Evolutionary conservation across 53 echinoderm and acorn worm species (phyloP), one percentile per base, ranked within the genome.

Genomic region (Crossaster papposus): DNA sequence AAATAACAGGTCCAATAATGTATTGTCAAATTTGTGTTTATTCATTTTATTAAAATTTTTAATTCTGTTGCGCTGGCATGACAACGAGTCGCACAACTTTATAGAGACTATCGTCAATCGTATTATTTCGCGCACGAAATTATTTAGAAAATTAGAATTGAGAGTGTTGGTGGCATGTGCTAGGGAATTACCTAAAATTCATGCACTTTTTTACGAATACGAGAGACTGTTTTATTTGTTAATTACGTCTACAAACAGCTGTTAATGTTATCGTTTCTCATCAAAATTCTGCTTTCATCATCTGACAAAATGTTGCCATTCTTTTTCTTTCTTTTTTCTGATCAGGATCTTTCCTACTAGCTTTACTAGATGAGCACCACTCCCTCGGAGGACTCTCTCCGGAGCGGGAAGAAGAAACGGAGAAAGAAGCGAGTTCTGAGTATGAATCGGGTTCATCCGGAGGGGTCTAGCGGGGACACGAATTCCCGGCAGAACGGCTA

Each of bases 391-490:
- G 81, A 58, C 28, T 30, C 52, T 24, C 22, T 72, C 9, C 84
- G 84, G 4, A 14, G 23, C 32, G 84, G 84, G 32, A 70, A 71
- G 72, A 84, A 84, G 84, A 84, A 84, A 84, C 84, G 84, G 12
- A 65, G 38, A 20, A 71, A 72, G 51, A 84, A 71, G 54, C 44
- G 72, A 51, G 84, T 72, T 0, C 53, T 22, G 2, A 84, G 84
- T 31, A 84, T 72, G 84, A 84, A 84, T 52, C 84, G 84, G 9
- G 52, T 84, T 30, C 84, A 84, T 8, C 84, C 84, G 17, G 84
- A 84, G 51, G 84, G 84, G 31, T 84, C 84, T 23, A 84, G 84
- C 2, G 84, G 84, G 0, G 84, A 84, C 23, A 2, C 53, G 18
- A 84, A 54, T 52, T 17, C 36, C 72, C 23, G 36, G 15, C 82